Conservation (phyloP, 2,113 vertebrate genomes). For the Hemichromis elongatus region DNA sequence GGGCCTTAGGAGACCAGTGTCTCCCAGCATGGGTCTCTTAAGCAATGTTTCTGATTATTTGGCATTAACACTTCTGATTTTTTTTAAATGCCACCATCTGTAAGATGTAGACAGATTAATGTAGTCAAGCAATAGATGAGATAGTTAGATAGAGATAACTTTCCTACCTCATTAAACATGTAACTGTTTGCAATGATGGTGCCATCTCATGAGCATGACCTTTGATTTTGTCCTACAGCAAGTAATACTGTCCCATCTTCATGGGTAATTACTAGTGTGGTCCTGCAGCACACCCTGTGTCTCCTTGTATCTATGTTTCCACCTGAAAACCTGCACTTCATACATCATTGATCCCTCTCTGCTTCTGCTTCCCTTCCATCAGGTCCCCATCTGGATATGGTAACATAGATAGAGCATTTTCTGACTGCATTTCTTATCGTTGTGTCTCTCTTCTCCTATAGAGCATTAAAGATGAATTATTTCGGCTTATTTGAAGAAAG, state of each 20-base stretch:
- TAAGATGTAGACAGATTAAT: background rate
- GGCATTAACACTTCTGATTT: background rate
- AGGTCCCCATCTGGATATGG: slow-evolving; percentile 27
- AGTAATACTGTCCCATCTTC: background rate
- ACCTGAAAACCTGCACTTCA: slow-evolving; percentile 33
- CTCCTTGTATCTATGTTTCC: slow-evolving; percentile 6
- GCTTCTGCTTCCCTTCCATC: slow-evolving; percentile 15
- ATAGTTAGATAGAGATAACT: background rate
- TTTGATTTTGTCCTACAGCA: slow-evolving; percentile 10
- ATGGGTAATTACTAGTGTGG: slow-evolving; percentile 10
- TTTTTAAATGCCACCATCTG: background rate
- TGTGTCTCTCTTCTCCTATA: background rate
- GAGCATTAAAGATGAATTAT: background rate
- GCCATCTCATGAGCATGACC: background rate
- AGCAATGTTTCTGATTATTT: background rate
- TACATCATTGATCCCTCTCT: slow-evolving; percentile 1
- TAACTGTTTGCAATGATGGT: background rate
- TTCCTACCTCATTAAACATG: background rate
- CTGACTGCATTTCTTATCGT: background rate
- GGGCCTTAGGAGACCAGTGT: background rate
- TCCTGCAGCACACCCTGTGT: background rate
- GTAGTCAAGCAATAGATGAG: background rate
- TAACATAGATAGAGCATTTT: background rate
- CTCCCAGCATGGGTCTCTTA: background rate
- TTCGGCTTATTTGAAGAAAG: background rate